A percentile compares a stretch with the other conserved stretches of the same genome.
These are phyloP conservation scores for Pyrocoelia pectoralis DNA, from an alignment of 2,888 invertebrate species.

Conservation along the genomic window DNA sequence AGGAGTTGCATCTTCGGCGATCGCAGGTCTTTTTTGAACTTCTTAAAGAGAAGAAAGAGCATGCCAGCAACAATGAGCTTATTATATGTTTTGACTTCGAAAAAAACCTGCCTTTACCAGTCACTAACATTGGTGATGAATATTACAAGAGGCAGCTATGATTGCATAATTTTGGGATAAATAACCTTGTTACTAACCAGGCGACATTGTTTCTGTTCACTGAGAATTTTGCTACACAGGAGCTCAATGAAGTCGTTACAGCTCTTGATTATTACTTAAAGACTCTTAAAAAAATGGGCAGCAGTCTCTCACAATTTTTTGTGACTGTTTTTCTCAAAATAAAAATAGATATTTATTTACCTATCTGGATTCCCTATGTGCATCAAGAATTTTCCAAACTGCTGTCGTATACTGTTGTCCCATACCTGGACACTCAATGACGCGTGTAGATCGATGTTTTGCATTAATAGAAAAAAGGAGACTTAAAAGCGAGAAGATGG, in stretches of 20 bases:
- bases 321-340: background rate
- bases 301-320: background rate
- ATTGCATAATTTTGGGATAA: conserved; percentile 26
- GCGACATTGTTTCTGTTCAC: background rate
- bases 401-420: background rate
- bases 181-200: conserved; percentile 16
- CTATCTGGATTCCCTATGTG: background rate
- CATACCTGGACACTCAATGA: background rate
- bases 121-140: conserved; percentile 25
- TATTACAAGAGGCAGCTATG: conserved; percentile 17
- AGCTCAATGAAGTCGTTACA: conserved; percentile 27
- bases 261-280: conserved; percentile 15
- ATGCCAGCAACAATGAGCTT: conserved; percentile 4
- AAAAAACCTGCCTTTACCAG: conserved; percentile 28
- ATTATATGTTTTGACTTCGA: conserved; percentile 30
- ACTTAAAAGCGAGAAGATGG: background rate
- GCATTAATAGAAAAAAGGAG: background rate
- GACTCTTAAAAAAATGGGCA: background rate
- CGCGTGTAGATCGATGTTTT: background rate
- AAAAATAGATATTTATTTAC: background rate
- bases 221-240: conserved; percentile 20
- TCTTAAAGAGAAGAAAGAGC: background rate
- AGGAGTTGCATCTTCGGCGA: background rate
- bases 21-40: background rate
- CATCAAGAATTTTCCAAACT: background rate